phyloP scores from a whole-genome alignment of 1,140 invertebrate species.

The Periplaneta americana region DNA sequence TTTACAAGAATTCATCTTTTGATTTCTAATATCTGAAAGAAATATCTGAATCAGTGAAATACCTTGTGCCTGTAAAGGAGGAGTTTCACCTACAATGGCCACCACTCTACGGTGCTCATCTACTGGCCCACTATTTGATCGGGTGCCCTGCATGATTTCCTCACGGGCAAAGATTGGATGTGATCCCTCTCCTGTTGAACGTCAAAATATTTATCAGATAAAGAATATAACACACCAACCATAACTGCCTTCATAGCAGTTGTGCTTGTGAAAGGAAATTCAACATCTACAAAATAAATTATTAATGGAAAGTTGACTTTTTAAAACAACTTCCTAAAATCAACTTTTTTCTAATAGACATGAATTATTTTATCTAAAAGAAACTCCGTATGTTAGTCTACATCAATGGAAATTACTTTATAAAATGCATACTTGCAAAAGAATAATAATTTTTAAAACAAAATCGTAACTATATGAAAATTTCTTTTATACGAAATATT shows the following conservation, averaged over 20 bases:
- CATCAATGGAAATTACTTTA: no score
- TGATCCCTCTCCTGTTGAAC: neutral
- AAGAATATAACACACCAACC: neutral
- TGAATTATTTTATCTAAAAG: no score
- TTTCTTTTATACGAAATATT: no score
- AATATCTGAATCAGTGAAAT: neutral
- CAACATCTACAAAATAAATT: neutral
- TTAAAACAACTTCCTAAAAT: no score
- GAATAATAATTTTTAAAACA: no score
- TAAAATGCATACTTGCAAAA: no score
- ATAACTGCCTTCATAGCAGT: neutral
- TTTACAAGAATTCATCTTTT: no score
- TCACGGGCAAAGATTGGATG: slow-evolving; percentile 6
- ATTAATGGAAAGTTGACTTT: no score
- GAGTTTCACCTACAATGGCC: neutral
- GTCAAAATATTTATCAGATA: neutral
- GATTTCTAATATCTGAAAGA: no score
- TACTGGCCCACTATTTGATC: neutral
- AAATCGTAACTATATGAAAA: no score
- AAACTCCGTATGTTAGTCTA: no score
- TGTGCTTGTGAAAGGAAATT: neutral
- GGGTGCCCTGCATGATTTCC: neutral
- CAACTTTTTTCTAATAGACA: no score
- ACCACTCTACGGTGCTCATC: slow-evolving; percentile 1
- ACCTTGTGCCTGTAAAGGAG: neutral